Percentiles rank a stretch among this genome's conserved stretches.
These are phyloP conservation scores for Gnathonemus longibarbis DNA, from an alignment of 2,113 vertebrate genomes.

Conservation along the genomic window DNA sequence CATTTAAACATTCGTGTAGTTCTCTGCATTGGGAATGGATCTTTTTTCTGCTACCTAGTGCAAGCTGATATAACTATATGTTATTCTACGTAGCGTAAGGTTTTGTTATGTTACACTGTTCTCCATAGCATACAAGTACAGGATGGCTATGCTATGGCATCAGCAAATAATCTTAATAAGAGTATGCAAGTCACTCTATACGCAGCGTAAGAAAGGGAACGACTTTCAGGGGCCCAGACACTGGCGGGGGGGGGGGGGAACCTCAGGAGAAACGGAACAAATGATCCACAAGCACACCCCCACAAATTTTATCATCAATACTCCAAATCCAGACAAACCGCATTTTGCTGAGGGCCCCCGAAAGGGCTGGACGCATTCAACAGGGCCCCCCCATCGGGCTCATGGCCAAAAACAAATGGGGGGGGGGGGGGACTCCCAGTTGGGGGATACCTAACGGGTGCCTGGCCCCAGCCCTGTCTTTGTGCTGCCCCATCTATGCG, in stretches of 20 bases:
- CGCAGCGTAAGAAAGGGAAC: background rate
- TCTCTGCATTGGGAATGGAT: constrained; percentile 10
- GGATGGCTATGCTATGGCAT: background rate
- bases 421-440: background rate
- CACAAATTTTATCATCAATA: background rate
- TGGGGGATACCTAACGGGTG: background rate
- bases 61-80: background rate
- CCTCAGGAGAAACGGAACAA: background rate
- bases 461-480: background rate
- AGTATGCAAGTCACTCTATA: background rate
- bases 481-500: background rate
- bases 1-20: background rate
- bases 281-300: background rate
- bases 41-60: constrained; percentile 26
- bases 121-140: background rate
- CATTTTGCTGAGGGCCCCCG: background rate
- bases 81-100: background rate
- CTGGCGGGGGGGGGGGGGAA: background rate
- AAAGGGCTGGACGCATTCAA: background rate
- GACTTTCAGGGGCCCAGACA: background rate
- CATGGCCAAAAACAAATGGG: background rate
- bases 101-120: background rate
- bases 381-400: background rate
- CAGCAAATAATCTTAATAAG: background rate
- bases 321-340: background rate